Percentiles rank a stretch among this genome's conserved stretches.
Conservation (phyloP, 1,140 invertebrate genomes). For the Mesaphorura yosii region DNA sequence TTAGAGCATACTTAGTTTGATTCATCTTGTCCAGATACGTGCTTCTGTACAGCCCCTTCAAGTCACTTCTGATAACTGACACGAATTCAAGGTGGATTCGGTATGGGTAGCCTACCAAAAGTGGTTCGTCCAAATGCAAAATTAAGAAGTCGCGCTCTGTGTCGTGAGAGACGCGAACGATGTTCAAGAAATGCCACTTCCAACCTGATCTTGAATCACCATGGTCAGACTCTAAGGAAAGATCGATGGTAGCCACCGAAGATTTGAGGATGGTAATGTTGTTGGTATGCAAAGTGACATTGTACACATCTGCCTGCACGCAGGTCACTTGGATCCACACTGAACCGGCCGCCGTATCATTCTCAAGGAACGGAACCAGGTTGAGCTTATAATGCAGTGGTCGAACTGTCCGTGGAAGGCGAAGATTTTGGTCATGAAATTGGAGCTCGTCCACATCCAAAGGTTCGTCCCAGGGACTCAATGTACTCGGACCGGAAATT, state of each 20-base stretch:
- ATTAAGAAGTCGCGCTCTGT: conserved; percentile 8
- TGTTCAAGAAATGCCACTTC: not conserved
- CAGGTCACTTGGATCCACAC: conserved; percentile 8
- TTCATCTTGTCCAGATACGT: conserved; percentile 4
- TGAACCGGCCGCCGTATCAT: not conserved
- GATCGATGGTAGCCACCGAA: too few species aligned
- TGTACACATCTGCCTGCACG: not conserved
- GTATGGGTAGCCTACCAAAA: conserved; percentile 8
- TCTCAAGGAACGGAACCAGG: not conserved
- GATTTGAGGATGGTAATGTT: conserved; percentile 1
- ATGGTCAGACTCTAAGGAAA: too few species aligned
- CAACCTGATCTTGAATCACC: not conserved
- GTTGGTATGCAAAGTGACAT: conserved; percentile 7
- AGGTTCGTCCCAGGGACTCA: too few species aligned
- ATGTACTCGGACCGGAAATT: too few species aligned
- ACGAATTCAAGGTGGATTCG: conserved; percentile 3
- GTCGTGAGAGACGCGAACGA: not conserved
- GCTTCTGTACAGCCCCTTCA: not conserved
- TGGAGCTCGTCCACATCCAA: too few species aligned
- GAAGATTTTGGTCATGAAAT: too few species aligned
- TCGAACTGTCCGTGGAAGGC: not conserved
- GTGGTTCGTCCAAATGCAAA: not conserved
- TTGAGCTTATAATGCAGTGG: not conserved
- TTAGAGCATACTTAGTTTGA: not conserved
- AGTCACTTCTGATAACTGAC: not conserved